These are phyloP conservation scores for Stichodactyla helianthus DNA, from an alignment of 64 coral and sea anemone genomes.

Conservation along the genomic window DNA sequence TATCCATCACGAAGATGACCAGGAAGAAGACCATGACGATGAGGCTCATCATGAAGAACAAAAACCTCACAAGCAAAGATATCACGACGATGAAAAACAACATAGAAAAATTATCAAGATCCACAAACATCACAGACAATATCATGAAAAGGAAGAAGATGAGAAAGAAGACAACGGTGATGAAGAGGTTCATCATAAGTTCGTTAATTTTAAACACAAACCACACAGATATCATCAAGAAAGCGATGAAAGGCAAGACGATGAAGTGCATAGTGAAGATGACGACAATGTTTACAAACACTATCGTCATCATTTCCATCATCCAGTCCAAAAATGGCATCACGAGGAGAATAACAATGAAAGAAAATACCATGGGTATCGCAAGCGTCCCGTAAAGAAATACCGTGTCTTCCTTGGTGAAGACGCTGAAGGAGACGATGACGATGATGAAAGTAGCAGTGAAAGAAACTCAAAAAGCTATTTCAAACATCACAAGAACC, in stretches of 20 bases:
- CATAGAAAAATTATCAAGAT: background rate
- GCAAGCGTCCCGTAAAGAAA: background rate
- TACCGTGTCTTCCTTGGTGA: constrained; percentile 74
- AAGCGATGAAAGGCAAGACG: background rate
- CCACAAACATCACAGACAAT: background rate
- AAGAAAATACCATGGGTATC: background rate
- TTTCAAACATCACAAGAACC: background rate
- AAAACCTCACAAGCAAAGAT: background rate
- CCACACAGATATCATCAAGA: background rate
- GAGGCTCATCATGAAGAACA: background rate
- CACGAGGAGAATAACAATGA: background rate
- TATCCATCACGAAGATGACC: constrained; percentile 17
- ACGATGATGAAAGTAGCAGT: constrained; percentile 17
- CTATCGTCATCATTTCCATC: constrained; percentile 5
- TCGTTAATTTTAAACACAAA: background rate
- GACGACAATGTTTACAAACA: background rate
- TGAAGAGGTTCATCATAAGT: background rate
- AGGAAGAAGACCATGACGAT: background rate
- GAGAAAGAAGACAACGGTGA: background rate
- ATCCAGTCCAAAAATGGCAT: background rate
- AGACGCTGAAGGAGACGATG: constrained; percentile 45
- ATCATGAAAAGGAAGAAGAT: background rate
- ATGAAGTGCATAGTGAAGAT: background rate
- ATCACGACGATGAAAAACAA: background rate
- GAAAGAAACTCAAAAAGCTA: background rate